phyloP scores from a whole-genome alignment of 2,797 vertebrate genomes.

The Enteromius paludinosus region DNA sequence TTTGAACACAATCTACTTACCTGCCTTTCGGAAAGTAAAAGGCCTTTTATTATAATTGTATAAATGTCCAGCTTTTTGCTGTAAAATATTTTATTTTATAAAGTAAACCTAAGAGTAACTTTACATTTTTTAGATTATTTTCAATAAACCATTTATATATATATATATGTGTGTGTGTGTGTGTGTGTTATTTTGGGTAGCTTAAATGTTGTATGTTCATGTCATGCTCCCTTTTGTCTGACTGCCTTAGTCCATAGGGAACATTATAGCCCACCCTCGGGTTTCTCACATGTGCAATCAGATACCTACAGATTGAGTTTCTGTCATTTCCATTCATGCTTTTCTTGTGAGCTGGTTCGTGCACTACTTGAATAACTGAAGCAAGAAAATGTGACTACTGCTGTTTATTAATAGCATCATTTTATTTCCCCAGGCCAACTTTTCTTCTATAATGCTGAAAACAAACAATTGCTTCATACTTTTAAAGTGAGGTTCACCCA shows the following conservation, averaged over 20 bases:
- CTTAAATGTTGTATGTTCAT: background rate
- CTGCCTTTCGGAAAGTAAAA: background rate
- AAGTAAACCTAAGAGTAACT: background rate
- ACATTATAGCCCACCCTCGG: conserved; percentile 39
- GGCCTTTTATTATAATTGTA: too few relatives aligned
- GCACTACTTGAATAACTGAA: background rate
- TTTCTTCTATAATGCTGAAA: conserved; percentile 87
- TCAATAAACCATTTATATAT: too few relatives aligned
- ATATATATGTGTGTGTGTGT: too few relatives aligned
- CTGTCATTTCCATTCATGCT: conserved; percentile 43
- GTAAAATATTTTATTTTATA: background rate
- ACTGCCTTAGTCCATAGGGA: conserved; percentile 19
- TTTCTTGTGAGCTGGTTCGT: conserved; percentile 16
- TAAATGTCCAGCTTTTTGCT: background rate
- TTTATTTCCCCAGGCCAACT: conserved; percentile 83
- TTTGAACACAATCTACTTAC: background rate
- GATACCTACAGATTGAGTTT: conserved; percentile 54
- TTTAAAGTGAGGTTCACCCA: conserved; percentile 92
- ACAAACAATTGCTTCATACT: conserved; percentile 85
- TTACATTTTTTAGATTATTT: too few relatives aligned
- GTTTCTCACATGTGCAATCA: conserved; percentile 17
- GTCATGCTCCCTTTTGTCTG: background rate
- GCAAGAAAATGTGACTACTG: background rate
- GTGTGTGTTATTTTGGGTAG: background rate
- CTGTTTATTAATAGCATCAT: background rate